A percentile compares a stretch with the other conserved stretches of the same genome.
phyloP scores from a whole-genome alignment of 2,113 vertebrate species.

The Pomatorhinus ruficollis region DNA sequence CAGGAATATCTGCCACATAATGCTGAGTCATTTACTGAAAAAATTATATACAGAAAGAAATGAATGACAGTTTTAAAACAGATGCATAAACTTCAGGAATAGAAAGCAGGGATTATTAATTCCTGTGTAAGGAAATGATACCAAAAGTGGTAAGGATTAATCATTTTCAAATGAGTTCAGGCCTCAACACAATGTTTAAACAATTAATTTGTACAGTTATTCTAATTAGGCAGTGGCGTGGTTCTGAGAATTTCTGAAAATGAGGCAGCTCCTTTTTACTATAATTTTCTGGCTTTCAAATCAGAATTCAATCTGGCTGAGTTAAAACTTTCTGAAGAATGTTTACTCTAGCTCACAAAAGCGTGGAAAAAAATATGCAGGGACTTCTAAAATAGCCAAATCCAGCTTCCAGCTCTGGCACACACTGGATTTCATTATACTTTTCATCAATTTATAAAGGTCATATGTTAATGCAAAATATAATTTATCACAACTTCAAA shows the following conservation, averaged over 20 bases:
- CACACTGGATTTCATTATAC: not conserved
- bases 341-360: not conserved
- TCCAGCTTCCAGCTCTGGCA: not conserved
- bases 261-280: not conserved
- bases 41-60: not conserved
- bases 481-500: not conserved
- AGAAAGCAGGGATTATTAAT: slow-evolving; percentile 22
- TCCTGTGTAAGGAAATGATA: slow-evolving; percentile 26
- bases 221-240: not conserved
- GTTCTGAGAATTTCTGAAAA: not conserved
- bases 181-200: not conserved
- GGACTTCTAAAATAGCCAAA: not conserved
- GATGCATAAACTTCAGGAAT: not conserved
- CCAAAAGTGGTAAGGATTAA: not conserved
- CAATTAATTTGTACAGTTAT: not conserved
- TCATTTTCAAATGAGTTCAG: not conserved
- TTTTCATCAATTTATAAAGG: not conserved
- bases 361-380: not conserved
- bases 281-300: not conserved
- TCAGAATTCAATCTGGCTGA: not conserved
- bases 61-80: not conserved
- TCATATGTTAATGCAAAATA: not conserved
- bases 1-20: not conserved
- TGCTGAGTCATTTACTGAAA: not conserved
- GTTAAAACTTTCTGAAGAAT: not conserved